A percentile compares a stretch with the other conserved stretches of the same genome.
phyloP scores from a whole-genome alignment of 2,113 vertebrate species.

The Phaethon lepturus region DNA sequence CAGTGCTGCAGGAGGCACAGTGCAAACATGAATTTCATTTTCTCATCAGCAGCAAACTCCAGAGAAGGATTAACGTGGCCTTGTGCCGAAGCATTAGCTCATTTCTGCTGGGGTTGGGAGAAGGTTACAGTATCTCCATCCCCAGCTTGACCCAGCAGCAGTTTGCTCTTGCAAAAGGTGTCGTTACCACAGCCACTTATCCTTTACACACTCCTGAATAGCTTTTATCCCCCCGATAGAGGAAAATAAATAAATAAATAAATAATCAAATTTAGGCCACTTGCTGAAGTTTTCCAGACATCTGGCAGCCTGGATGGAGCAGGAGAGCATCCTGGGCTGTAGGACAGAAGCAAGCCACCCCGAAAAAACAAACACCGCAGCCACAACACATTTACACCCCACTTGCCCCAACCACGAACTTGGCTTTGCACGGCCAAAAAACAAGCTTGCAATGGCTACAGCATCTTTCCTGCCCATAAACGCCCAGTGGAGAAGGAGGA shows the following conservation, averaged over 20 bases:
- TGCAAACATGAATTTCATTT: not conserved
- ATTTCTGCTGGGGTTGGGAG: not conserved
- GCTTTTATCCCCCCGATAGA: not conserved
- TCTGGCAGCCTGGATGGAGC: not conserved
- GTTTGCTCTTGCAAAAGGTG: not conserved
- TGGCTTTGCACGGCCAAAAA: not conserved
- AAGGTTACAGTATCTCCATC: not conserved
- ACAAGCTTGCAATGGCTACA: accelerated
- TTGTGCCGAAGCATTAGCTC: not conserved
- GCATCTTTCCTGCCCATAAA: not conserved
- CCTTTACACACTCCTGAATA: not conserved
- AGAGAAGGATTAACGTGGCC: not conserved
- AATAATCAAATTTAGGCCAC: not conserved
- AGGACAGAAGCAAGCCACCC: not conserved
- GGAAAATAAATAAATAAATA: not conserved
- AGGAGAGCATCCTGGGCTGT: not conserved
- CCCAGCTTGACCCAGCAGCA: not conserved
- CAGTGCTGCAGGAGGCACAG: not conserved
- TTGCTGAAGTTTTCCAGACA: not conserved
- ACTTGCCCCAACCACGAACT: not conserved
- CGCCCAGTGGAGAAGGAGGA: not conserved
- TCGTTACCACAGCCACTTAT: not conserved
- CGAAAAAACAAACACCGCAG: accelerated
- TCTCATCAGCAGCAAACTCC: not conserved
- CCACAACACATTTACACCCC: not conserved